Conservation (phyloP, 1,140 invertebrate genomes). For the Dolichoris vasculosae region DNA sequence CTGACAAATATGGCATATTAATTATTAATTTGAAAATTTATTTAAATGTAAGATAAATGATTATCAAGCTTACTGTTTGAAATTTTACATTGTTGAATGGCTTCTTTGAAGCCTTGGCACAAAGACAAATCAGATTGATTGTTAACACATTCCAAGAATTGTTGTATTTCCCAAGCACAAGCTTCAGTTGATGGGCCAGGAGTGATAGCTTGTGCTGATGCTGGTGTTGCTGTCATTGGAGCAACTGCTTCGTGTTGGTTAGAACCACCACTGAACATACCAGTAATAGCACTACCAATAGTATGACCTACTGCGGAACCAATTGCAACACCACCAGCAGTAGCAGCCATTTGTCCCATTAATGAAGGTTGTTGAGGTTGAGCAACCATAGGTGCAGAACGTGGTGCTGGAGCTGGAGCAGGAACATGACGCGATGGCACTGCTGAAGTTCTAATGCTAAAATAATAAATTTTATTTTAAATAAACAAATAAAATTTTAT, state of each 20-base stretch:
- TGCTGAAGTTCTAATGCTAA: conserved; percentile 67
- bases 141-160: conserved; percentile 91
- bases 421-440: conserved; percentile 72
- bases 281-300: conserved; percentile 88
- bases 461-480: neutral
- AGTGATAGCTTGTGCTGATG: conserved; percentile 61
- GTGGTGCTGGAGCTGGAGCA: conserved; percentile 68
- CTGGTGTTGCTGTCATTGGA: conserved; percentile 67
- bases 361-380: conserved; percentile 80
- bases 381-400: conserved; percentile 71
- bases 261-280: conserved; percentile 85
- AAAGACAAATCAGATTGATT: conserved; percentile 88
- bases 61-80: conserved; percentile 69
- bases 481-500: too few relatives aligned
- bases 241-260: conserved; percentile 74
- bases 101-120: conserved; percentile 95
- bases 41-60: too few relatives aligned
- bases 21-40: neutral
- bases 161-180: conserved; percentile 92
- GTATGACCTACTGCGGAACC: conserved; percentile 92
- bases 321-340: conserved; percentile 91
- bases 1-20: neutral
- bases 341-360: conserved; percentile 92
- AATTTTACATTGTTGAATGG: conserved; percentile 90
- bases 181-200: conserved; percentile 78